These are phyloP conservation scores for Vireo altiloquus DNA, from an alignment of 2,113 vertebrate genomes.

Conservation along the genomic window DNA sequence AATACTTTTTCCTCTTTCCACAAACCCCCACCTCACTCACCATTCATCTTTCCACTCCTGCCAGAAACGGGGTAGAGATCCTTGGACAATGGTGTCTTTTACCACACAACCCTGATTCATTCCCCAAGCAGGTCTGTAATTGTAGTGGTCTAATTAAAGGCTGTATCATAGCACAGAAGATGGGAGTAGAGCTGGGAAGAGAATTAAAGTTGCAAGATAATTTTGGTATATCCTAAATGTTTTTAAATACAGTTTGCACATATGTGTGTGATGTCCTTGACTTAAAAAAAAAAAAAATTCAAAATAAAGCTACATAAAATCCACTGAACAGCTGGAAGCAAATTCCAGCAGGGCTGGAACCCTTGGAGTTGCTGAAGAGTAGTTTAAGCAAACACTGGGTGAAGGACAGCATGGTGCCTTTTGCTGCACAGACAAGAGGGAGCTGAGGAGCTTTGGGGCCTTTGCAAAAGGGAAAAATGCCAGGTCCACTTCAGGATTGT, in stretches of 20 bases:
- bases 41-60: background rate
- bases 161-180: background rate
- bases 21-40: background rate
- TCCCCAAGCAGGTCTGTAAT: constrained; percentile 46
- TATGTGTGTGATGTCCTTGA: background rate
- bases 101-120: constrained; percentile 36
- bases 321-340: background rate
- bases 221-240: background rate
- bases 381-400: background rate
- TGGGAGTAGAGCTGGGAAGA: background rate
- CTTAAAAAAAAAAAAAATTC: background rate
- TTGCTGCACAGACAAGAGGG: background rate
- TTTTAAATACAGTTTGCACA: background rate
- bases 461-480: background rate
- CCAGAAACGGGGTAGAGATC: background rate
- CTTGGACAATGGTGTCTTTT: constrained; percentile 35
- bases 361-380: background rate
- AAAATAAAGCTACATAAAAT: background rate
- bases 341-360: background rate
- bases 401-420: background rate
- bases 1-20: background rate
- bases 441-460: background rate
- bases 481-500: background rate
- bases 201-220: constrained; percentile 7
- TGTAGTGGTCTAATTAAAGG: constrained; percentile 55